Evolutionary conservation across 2,888 invertebrate species (phyloP).

Genomic region (Tipula vernalis): DNA sequence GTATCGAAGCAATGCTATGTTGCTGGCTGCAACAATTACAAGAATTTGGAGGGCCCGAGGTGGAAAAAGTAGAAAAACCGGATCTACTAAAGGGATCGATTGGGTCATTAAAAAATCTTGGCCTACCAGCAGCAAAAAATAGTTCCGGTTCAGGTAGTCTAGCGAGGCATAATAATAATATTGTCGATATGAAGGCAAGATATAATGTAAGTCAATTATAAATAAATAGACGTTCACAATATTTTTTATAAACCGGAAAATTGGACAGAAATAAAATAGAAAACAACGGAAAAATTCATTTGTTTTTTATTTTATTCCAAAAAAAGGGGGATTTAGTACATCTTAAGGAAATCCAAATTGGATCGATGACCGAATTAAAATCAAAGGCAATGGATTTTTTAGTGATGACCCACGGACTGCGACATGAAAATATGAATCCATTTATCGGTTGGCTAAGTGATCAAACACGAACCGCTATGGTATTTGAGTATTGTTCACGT

Average conservation of each 20-base stretch:
- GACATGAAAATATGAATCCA: constrained; percentile 86
- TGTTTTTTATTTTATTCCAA: constrained; percentile 12
- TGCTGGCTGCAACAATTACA: constrained; percentile 76
- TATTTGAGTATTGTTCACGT: constrained; percentile 77
- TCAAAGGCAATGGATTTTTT: constrained; percentile 68
- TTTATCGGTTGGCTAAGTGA: constrained; percentile 75
- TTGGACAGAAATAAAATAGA: not conserved
- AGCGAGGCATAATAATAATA: constrained; percentile 41
- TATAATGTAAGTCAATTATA: constrained; percentile 56
- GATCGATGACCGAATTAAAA: constrained; percentile 55
- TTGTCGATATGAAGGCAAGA: constrained; percentile 59
- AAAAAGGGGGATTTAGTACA: constrained; percentile 82
- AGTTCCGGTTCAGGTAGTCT: constrained; percentile 39
- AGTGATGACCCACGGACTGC: constrained; percentile 65
- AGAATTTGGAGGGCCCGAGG: constrained; percentile 70
- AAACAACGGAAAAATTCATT: not conserved
- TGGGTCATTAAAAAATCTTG: constrained; percentile 47
- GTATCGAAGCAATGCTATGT: constrained; percentile 75
- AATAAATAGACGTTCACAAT: not conserved
- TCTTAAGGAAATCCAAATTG: constrained; percentile 60
- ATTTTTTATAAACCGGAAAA: not conserved
- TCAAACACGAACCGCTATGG: constrained; percentile 62
- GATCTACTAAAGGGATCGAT: constrained; percentile 69
- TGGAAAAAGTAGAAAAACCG: constrained; percentile 69
- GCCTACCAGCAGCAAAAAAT: constrained; percentile 31